phyloP scores from a whole-genome alignment of 2,113 vertebrate genomes.

The Siniperca knerii region DNA sequence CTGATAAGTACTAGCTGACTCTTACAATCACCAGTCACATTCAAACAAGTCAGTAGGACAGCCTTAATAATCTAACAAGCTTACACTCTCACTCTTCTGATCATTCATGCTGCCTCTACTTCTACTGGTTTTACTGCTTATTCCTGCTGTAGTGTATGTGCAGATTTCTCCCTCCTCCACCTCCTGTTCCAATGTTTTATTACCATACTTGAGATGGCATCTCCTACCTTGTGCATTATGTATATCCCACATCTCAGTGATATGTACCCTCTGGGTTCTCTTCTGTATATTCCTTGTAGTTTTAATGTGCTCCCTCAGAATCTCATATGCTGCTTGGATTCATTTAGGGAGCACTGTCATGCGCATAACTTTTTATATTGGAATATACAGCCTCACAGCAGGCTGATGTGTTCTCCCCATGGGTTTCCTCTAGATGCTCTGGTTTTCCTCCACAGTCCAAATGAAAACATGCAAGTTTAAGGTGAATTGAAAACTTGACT shows the following conservation, averaged over 20 bases:
- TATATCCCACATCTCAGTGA: slow-evolving; percentile 64
- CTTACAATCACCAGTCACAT: slow-evolving; percentile 59
- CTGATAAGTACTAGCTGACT: slow-evolving; percentile 57
- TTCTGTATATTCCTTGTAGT: slow-evolving; percentile 60
- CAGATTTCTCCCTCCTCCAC: slow-evolving; percentile 37
- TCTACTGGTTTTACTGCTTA: slow-evolving; percentile 47
- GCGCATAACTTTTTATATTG: slow-evolving; percentile 9
- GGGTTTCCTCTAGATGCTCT: not conserved
- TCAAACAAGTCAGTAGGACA: slow-evolving; percentile 56
- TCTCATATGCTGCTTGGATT: slow-evolving; percentile 44
- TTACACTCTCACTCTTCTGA: slow-evolving; percentile 52
- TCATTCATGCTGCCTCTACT: slow-evolving; percentile 52
- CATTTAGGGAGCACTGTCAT: slow-evolving; percentile 22
- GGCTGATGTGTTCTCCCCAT: not conserved
- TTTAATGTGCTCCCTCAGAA: slow-evolving; percentile 54
- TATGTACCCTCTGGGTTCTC: slow-evolving; percentile 63
- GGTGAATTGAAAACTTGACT: not conserved
- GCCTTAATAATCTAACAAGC: slow-evolving; percentile 66
- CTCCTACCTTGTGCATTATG: slow-evolving; percentile 72
- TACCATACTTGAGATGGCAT: slow-evolving; percentile 62
- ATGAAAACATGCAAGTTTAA: not conserved
- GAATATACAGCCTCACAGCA: not conserved
- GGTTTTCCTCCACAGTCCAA: not conserved
- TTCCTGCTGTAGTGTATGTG: slow-evolving; percentile 33
- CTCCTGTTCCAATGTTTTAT: slow-evolving; percentile 56